Evolutionary conservation across 2,113 vertebrate species (phyloP).

Genomic region (Rhinogobius similis): DNA sequence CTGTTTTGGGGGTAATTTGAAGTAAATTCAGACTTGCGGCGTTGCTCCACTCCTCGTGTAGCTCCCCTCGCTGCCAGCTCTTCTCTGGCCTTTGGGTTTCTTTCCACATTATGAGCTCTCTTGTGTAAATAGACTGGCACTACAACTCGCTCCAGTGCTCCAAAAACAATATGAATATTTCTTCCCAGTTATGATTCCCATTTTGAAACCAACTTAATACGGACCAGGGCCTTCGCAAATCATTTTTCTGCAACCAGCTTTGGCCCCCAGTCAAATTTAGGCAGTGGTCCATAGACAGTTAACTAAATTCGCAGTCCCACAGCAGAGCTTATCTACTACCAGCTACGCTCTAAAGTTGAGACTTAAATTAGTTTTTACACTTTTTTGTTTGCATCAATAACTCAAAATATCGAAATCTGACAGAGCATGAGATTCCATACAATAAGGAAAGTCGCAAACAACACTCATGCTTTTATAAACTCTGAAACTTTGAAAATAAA

Average conservation of each 20-base stretch:
- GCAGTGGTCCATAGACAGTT: background rate
- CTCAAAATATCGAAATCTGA: background rate
- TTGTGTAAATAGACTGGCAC: conserved; percentile 9
- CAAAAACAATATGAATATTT: conserved; percentile 8
- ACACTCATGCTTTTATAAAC: too few species aligned
- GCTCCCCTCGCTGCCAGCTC: background rate
- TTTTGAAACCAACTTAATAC: background rate
- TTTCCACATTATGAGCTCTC: conserved; percentile 10
- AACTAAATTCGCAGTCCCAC: background rate
- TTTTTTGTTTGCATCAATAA: background rate
- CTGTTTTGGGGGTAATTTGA: background rate
- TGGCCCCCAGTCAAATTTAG: background rate
- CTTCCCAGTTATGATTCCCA: conserved; percentile 2
- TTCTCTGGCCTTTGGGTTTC: conserved; percentile 4
- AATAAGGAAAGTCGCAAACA: background rate
- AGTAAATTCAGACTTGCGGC: background rate
- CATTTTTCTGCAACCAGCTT: background rate
- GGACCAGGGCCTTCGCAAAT: background rate
- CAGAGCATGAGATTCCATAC: background rate
- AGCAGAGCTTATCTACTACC: background rate
- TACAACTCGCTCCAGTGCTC: background rate
- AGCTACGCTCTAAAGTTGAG: background rate
- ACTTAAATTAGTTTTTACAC: background rate
- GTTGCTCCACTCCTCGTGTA: background rate
- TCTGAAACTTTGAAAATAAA: too few species aligned